Conservation (phyloP, 2,888 invertebrate genomes). For the Ophonus ardosiacus region DNA sequence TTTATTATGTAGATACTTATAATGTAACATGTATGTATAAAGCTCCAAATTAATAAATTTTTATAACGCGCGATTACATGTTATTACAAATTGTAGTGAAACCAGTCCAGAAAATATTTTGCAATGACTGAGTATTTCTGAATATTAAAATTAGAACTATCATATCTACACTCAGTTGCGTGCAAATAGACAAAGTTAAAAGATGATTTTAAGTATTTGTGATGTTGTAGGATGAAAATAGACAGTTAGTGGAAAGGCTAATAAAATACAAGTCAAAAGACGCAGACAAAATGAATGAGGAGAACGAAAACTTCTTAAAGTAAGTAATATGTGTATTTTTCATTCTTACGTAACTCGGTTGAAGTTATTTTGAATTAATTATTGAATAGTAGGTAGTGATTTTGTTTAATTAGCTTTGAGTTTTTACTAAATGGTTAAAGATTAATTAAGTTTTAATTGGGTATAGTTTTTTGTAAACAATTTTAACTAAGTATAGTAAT, state of each 20-base stretch:
- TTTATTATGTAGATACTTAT: too few relatives aligned
- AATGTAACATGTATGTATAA: too few relatives aligned
- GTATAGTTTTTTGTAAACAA: background rate
- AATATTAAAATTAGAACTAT: constrained; percentile 46
- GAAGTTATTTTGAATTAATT: constrained; percentile 69
- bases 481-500: background rate
- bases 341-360: constrained; percentile 31
- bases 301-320: constrained; percentile 95
- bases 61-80: background rate
- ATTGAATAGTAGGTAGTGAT: constrained; percentile 72
- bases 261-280: constrained; percentile 95
- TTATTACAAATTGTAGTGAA: constrained; percentile 2
- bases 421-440: constrained; percentile 9
- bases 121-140: background rate
- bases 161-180: background rate
- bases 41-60: background rate
- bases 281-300: constrained; percentile 97
- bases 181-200: constrained; percentile 9
- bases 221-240: constrained; percentile 89
- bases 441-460: constrained; percentile 4
- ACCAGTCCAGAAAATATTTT: constrained; percentile 9
- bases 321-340: constrained; percentile 76
- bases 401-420: constrained; percentile 32
- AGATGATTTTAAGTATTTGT: background rate
- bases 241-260: constrained; percentile 89